phyloP scores from a whole-genome alignment of 2,797 vertebrate species.

The Tarsius wallacei region DNA sequence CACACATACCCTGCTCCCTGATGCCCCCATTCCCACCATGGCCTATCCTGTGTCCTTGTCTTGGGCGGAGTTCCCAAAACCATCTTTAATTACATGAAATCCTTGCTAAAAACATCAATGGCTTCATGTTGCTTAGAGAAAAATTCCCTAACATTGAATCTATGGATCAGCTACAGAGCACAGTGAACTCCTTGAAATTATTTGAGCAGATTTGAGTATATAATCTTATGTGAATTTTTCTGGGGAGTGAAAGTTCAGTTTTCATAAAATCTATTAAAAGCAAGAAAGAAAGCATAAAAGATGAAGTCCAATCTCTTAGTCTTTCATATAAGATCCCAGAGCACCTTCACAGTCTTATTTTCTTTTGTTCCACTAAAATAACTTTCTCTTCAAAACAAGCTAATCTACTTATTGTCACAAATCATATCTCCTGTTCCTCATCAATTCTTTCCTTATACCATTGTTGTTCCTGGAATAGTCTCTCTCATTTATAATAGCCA shows the following conservation, averaged over 20 bases:
- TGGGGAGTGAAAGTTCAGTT: background rate
- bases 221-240: conserved; percentile 3
- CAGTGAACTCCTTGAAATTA: background rate
- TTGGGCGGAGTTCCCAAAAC: background rate
- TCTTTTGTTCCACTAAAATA: background rate
- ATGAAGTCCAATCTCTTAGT: background rate
- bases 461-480: background rate
- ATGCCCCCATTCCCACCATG: background rate
- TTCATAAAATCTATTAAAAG: conserved; percentile 27
- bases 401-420: background rate
- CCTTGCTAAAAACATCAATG: background rate
- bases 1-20: background rate
- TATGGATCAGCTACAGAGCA: background rate
- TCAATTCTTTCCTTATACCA: background rate
- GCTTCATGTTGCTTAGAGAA: background rate
- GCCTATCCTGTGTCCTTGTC: background rate
- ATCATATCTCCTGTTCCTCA: background rate
- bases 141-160: background rate
- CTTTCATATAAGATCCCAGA: background rate
- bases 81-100: background rate
- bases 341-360: background rate
- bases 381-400: background rate
- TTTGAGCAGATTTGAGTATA: background rate
- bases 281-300: background rate
- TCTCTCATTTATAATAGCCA: background rate